A percentile compares a stretch with the other conserved stretches of the same genome.
Conservation (phyloP, 2,888 invertebrate genomes). For the Lucinisca nassula region DNA sequence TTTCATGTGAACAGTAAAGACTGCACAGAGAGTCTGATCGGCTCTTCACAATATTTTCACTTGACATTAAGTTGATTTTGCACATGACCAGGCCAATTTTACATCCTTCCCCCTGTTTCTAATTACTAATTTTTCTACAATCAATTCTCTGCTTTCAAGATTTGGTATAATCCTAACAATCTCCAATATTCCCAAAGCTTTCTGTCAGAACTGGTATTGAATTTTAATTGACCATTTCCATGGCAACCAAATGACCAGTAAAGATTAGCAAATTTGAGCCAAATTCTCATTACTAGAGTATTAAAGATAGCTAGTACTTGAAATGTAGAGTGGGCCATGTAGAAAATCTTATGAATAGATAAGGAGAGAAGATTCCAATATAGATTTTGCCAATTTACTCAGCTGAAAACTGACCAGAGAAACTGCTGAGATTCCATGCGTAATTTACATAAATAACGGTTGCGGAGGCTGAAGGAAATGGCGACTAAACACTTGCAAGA, state of each 20-base stretch:
- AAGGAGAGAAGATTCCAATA: not conserved
- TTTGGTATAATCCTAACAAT: conserved; percentile 38
- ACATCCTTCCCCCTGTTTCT: not conserved
- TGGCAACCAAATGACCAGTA: conserved; percentile 69
- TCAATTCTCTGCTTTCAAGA: conserved; percentile 56
- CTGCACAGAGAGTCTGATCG: too few relatives aligned
- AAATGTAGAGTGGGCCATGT: not conserved
- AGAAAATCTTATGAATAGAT: conserved; percentile 11
- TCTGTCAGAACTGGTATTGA: conserved; percentile 69
- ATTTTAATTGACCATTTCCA: conserved; percentile 74
- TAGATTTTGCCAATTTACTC: conserved; percentile 9
- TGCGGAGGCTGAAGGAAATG: too few relatives aligned
- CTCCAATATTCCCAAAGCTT: conserved; percentile 15
- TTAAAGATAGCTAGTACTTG: conserved; percentile 49
- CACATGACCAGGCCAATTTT: not conserved
- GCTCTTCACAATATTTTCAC: too few relatives aligned
- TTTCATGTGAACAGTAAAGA: too few relatives aligned
- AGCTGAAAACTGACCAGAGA: not conserved
- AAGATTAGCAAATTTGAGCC: conserved; percentile 69
- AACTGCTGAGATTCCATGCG: not conserved
- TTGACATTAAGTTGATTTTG: too few relatives aligned
- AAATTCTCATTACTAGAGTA: conserved; percentile 60
- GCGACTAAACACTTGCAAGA: too few relatives aligned
- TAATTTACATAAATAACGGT: not conserved
- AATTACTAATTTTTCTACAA: conserved; percentile 52